Evolutionary conservation across 2,888 invertebrate species (phyloP).

Genomic region (Lissonota sp.): DNA sequence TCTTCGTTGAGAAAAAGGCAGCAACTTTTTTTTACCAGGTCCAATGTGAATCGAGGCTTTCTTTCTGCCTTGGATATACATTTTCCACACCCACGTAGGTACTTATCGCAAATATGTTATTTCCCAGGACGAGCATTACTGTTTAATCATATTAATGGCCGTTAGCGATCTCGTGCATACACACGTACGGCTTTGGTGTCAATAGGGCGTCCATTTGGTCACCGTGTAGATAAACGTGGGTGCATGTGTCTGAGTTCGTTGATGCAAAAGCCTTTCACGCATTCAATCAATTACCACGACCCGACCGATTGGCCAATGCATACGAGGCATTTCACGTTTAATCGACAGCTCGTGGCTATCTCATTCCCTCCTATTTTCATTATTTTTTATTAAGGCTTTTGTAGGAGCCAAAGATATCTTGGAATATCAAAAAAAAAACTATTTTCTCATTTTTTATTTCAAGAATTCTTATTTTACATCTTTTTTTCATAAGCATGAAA

Average conservation of each 20-base stretch:
- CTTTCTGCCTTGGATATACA: slow-evolving; percentile 18
- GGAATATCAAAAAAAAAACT: no score
- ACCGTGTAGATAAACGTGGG: neutral
- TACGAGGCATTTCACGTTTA: no score
- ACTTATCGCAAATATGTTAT: slow-evolving; percentile 61
- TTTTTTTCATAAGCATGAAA: no score
- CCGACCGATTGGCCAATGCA: slow-evolving; percentile 2
- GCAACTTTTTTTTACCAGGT: neutral
- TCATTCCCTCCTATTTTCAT: no score
- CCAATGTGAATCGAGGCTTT: slow-evolving; percentile 3
- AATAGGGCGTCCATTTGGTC: no score
- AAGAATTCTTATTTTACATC: no score
- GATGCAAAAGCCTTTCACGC: slow-evolving; percentile 23
- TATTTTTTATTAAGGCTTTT: no score
- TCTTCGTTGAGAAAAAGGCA: neutral
- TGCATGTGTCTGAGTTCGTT: neutral
- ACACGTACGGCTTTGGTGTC: neutral
- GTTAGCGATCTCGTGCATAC: slow-evolving; percentile 7
- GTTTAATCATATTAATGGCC: slow-evolving; percentile 58
- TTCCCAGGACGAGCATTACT: slow-evolving; percentile 57
- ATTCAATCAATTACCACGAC: slow-evolving; percentile 3
- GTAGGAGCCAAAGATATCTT: no score
- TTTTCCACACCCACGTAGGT: slow-evolving; percentile 36
- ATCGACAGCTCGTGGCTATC: no score
- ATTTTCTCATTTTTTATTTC: no score